Percentiles rank a stretch among this genome's conserved stretches.
These are phyloP conservation scores for Noctilio leporinus DNA, from an alignment of 2,113 vertebrate species.

Conservation along the genomic window DNA sequence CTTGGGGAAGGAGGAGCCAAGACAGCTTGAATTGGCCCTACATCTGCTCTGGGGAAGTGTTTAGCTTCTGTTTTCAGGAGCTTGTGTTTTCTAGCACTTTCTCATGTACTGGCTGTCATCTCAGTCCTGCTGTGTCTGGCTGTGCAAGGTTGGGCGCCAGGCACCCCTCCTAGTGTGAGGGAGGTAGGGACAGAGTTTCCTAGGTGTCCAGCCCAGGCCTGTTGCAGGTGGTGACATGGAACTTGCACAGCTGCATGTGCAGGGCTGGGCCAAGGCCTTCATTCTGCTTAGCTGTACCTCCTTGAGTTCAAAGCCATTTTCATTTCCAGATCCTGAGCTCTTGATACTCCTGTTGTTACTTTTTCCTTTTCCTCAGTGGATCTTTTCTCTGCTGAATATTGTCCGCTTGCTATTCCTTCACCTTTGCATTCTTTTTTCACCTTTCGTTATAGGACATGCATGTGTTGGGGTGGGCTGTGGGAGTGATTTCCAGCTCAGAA, in stretches of 20 bases:
- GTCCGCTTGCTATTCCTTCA: background rate
- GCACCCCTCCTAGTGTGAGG: background rate
- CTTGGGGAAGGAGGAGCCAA: background rate
- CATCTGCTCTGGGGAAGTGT: background rate
- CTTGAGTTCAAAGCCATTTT: background rate
- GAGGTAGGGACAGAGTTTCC: background rate
- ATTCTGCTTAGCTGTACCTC: too few relatives aligned
- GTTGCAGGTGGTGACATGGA: fast-evolving
- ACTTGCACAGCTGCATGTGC: fast-evolving
- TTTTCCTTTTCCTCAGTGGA: background rate
- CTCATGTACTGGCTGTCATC: background rate
- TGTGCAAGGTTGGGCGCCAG: background rate
- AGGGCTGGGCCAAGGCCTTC: background rate
- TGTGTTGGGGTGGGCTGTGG: background rate
- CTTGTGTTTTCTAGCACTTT: background rate
- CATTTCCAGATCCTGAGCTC: background rate
- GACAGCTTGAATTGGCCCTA: background rate
- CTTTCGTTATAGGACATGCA: background rate
- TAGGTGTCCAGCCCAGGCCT: background rate
- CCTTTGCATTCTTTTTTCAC: background rate
- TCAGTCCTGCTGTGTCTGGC: background rate
- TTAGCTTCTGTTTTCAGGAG: background rate
- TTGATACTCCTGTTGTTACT: background rate
- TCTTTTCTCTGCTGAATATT: background rate
- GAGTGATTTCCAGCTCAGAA: background rate